These are phyloP conservation scores for Meteorus cinctellus DNA, from an alignment of 2,888 invertebrate species.

Conservation along the genomic window DNA sequence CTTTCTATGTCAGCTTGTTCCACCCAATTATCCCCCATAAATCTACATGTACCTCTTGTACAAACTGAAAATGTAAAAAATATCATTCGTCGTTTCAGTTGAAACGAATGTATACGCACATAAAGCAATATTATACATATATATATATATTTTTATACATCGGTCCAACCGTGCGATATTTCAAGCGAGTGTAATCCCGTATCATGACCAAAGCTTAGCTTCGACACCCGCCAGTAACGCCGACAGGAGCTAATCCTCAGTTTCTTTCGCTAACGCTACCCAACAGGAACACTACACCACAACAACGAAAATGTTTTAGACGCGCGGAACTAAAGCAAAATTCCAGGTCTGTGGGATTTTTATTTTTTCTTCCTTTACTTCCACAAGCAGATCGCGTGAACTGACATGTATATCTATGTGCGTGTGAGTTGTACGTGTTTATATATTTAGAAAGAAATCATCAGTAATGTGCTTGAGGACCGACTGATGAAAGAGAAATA, in stretches of 20 bases:
- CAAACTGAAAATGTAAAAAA: neutral
- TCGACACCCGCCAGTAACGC: conserved; percentile 63
- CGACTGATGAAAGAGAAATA: conserved; percentile 15
- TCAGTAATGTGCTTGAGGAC: neutral
- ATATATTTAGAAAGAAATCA: too few species aligned
- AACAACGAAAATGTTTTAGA: conserved; percentile 8
- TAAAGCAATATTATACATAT: neutral
- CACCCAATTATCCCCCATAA: neutral
- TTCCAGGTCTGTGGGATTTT: neutral
- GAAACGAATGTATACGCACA: neutral
- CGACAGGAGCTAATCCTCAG: conserved; percentile 59
- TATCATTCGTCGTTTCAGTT: neutral
- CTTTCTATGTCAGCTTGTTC: neutral
- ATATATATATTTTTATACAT: conserved; percentile 2
- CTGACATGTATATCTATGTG: neutral
- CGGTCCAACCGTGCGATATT: conserved; percentile 58
- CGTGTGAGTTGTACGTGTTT: neutral
- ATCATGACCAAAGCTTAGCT: conserved; percentile 67
- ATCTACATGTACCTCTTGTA: neutral
- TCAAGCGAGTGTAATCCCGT: conserved; percentile 68
- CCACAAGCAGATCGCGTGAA: neutral
- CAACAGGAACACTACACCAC: neutral
- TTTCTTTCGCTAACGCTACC: conserved; percentile 43
- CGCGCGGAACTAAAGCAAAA: conserved; percentile 15
- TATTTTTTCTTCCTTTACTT: neutral